Percentiles rank a stretch among this genome's conserved stretches.
Conservation (phyloP, 2,113 vertebrate species). For the Helogale parvula region DNA sequence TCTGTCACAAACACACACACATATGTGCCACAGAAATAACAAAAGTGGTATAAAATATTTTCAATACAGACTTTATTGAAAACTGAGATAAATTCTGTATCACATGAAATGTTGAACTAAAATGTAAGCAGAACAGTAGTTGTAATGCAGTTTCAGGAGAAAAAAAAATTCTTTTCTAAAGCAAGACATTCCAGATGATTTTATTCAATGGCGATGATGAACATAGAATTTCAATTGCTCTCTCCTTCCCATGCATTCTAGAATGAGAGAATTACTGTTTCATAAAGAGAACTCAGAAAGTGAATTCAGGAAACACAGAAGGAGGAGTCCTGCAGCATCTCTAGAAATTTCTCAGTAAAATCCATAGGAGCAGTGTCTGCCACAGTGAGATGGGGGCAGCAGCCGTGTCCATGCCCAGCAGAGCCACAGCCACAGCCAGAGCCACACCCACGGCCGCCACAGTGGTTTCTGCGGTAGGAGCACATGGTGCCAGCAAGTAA, state of each 20-base stretch:
- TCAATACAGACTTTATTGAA: background rate
- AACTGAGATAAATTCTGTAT: background rate
- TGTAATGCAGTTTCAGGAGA: background rate
- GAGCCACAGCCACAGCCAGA: background rate
- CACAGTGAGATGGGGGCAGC: background rate
- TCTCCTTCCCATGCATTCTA: background rate
- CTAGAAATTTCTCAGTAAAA: background rate
- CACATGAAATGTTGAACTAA: background rate
- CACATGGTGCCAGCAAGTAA: background rate
- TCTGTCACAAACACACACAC: background rate
- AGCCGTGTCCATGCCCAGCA: background rate
- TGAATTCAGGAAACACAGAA: background rate
- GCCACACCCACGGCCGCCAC: background rate
- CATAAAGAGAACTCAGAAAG: background rate
- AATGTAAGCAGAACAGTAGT: background rate
- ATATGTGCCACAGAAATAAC: background rate
- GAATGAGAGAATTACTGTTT: background rate
- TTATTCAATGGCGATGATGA: background rate
- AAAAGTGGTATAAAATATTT: background rate
- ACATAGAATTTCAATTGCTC: background rate
- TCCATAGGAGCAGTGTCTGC: background rate
- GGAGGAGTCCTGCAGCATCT: background rate
- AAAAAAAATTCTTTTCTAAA: background rate
- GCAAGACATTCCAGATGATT: background rate
- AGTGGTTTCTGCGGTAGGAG: fast-evolving